phyloP scores from a whole-genome alignment of 2,797 vertebrate species.

The Scarus forsteni region DNA sequence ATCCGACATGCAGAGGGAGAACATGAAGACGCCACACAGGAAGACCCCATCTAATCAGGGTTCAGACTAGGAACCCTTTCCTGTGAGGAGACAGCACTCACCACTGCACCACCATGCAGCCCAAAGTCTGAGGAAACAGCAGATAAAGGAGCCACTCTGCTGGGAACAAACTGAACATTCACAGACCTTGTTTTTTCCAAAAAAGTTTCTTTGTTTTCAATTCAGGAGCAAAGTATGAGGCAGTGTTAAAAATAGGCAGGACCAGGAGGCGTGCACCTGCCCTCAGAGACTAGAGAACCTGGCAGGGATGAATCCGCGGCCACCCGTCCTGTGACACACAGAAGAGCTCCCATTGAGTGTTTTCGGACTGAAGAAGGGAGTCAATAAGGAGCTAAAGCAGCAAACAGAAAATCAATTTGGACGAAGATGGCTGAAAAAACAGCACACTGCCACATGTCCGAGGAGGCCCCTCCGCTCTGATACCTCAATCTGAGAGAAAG shows the following conservation, averaged over 20 bases:
- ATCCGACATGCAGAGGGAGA: too few relatives aligned
- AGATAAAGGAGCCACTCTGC: too few relatives aligned
- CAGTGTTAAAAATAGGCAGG: neutral
- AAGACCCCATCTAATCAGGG: too few relatives aligned
- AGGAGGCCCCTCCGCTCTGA: neutral
- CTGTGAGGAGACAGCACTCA: too few relatives aligned
- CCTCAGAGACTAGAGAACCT: conserved; percentile 16
- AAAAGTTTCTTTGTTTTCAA: neutral
- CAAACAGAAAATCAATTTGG: conserved; percentile 24
- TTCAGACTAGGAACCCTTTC: too few relatives aligned
- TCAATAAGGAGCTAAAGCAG: conserved; percentile 37
- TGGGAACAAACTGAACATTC: too few relatives aligned
- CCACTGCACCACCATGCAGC: too few relatives aligned
- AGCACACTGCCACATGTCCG: conserved; percentile 15
- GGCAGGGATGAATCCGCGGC: conserved; percentile 15
- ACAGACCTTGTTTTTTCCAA: too few relatives aligned
- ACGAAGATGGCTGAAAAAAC: conserved; percentile 28
- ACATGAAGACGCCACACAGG: too few relatives aligned
- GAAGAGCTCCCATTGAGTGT: conserved; percentile 20
- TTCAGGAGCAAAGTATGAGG: neutral
- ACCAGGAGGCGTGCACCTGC: neutral
- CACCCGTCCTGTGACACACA: conserved; percentile 2
- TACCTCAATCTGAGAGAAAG: conserved; percentile 3
- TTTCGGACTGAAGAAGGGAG: conserved; percentile 7
- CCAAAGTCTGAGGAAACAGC: too few relatives aligned